phyloP scores from a whole-genome alignment of 2,113 vertebrate genomes.

The Elachura formosa region DNA sequence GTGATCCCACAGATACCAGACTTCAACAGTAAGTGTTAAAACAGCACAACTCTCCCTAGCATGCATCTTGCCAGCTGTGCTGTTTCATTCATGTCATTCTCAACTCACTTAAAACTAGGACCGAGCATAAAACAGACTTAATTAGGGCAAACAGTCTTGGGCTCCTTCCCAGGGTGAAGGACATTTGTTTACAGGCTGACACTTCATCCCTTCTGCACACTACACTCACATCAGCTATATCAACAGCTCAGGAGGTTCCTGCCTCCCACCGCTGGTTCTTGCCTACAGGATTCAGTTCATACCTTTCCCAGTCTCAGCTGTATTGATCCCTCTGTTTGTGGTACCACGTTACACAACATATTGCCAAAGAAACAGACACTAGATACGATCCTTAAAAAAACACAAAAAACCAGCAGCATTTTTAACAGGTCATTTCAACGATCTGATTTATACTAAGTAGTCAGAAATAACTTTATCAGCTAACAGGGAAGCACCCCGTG shows the following conservation, averaged over 20 bases:
- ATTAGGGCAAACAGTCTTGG: background rate
- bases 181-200: background rate
- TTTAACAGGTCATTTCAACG: background rate
- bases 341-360: background rate
- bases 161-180: background rate
- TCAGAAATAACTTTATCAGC: background rate
- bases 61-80: background rate
- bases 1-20: background rate
- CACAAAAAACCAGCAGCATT: background rate
- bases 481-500: background rate
- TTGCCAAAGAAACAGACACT: background rate
- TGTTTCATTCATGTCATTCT: background rate
- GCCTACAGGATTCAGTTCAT: background rate
- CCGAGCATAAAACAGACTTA: background rate
- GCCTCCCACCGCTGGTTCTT: background rate
- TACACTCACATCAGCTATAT: background rate
- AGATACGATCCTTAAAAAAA: background rate
- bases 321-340: background rate
- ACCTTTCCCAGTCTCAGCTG: background rate
- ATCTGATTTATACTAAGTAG: background rate
- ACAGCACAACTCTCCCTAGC: background rate
- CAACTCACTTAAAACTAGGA: background rate
- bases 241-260: background rate
- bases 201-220: background rate
- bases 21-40: background rate